Conservation (phyloP, 2,797 vertebrate species). For the Neostethus bicornis region DNA sequence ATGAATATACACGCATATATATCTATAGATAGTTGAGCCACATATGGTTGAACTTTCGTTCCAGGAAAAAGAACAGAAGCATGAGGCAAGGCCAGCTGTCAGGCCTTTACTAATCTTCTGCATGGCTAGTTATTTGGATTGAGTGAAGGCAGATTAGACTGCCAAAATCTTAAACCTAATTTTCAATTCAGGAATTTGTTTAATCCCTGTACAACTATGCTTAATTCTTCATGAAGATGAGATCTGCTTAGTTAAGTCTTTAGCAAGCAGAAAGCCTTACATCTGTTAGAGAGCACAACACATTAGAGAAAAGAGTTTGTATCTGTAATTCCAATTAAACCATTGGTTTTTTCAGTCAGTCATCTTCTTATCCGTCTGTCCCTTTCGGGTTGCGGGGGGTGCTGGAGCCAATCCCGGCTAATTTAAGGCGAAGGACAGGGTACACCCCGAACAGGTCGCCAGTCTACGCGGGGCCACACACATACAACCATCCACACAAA, state of each 20-base stretch:
- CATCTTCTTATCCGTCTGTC: too few species aligned
- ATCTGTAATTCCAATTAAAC: slow-evolving; percentile 24
- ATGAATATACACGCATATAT: too few species aligned
- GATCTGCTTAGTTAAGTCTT: slow-evolving; percentile 78
- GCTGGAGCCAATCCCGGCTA: too few species aligned
- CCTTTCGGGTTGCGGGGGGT: too few species aligned
- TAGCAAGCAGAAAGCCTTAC: slow-evolving; percentile 66
- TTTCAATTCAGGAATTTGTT: slow-evolving; percentile 52
- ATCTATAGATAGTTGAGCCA: slow-evolving; percentile 1
- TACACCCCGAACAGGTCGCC: too few species aligned
- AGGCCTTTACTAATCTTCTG: slow-evolving; percentile 34
- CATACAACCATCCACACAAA: too few species aligned
- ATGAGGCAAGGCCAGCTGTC: slow-evolving; percentile 24
- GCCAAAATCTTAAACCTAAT: slow-evolving; percentile 45
- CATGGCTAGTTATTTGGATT: slow-evolving; percentile 40
- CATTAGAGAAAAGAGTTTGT: slow-evolving; percentile 28
- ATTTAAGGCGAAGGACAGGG: too few species aligned
- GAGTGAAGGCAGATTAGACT: slow-evolving; percentile 53
- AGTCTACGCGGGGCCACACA: too few species aligned
- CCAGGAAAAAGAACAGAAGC: slow-evolving; percentile 28
- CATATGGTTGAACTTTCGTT: slow-evolving; percentile 27
- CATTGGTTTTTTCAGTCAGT: slow-evolving; percentile 12
- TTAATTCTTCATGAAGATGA: slow-evolving; percentile 64
- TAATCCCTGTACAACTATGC: slow-evolving; percentile 73
- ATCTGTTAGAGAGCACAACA: slow-evolving; percentile 64